Base-by-base conservation (phyloP, 2,888 invertebrate genomes). In the Girardia tigrina region DNA sequence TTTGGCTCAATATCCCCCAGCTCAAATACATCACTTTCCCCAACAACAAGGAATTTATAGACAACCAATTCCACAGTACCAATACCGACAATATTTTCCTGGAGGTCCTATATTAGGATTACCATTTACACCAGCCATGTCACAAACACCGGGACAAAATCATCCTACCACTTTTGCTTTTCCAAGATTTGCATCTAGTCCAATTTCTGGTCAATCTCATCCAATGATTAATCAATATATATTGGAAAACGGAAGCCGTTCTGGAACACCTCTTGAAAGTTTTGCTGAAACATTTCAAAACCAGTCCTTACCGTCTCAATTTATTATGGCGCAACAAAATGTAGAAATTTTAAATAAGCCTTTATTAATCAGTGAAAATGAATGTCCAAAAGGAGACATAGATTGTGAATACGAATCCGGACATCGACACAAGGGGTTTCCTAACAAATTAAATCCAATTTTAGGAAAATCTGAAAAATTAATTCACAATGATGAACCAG, bases 71-170 rank as follows among this genome's bases (percentile, higher is more conserved):
- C 56, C 56, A 12, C 56, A 56, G 23, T 56, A 56, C n/a, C 56
- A 56, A 56, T 56, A 56, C 56, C n/a, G 56, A 56, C 56, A 56
- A 56, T 56, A 56, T 56, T 56, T 56, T n/a, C 56, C 56, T 4
- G 56, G 56, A 12, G 56, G 56, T 16, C 56, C 56, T 6, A 20
- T 56, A 16, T 56, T 56, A 56, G 56, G 56, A 56, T 20, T 56
- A 2, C 56, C 56, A 56, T 56, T 56, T 23, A 16, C 4, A 6
- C 56, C 56, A 56, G 23, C n/a, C n/a, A 56, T 56, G 56, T 8
- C 56, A 8, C 56, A 56, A 56, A 16, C 6, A 20, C 2, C 56
- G 2, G 23, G 23, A 20, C n/a, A n/a, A 56, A 56, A 56, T 23
- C 56, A 56, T 16, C 6, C 4, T 4, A n/a, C 56, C 4, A 20